Evolutionary conservation across 2,797 vertebrate genomes (phyloP), one percentile per base, ranked within the genome.

Genomic region (Sphenopsis melanotis): DNA sequence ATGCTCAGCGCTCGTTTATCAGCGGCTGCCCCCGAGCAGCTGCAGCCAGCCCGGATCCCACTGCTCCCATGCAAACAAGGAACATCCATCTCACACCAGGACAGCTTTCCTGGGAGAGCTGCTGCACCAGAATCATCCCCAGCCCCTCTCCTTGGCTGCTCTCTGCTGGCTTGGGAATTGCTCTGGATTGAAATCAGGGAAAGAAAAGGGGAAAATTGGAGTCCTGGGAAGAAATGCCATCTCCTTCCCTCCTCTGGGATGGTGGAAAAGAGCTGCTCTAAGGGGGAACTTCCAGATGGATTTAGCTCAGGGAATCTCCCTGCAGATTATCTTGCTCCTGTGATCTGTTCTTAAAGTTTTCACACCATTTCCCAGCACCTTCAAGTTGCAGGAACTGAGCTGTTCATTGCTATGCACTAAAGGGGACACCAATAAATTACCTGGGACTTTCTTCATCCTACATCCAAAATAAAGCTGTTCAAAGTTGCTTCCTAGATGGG

Each of bases 31-130:
- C 95, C 71, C 63, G 36, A 81, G 95, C 81, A 71, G 61, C 34
- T 72, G 65, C 87, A 66, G 34, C 66, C 41, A 89, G 80, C 79
- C 37, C 80, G 23, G 70, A 78, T 91, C 91, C 91, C 77, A 26
- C 47, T 27, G 90, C 27, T 92, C 32, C 92, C 61, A 18, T 53
- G 76, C 84, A 90, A 93, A 93, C 61, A 50, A 88, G 92, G 92
- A 59, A 36, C 76, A 93, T 91, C 46, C 91, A 91, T 91, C 95
- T 83, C 89, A 10, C 91, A 63, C 34, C 82, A 18, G 0, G 60
- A 74, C 93, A 94, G 71, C 49, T 57, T 83, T 84, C 89, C 90
- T 80, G 74, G 59, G 78, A 86, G 70, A 87, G 74, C 56, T 42
- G 46, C 85, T 34, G 72, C 59, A 68, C 50, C 52, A 66, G 13